These are phyloP conservation scores for Gymnorhina tibicen DNA, from an alignment of 2,113 vertebrate genomes.

Conservation along the genomic window DNA sequence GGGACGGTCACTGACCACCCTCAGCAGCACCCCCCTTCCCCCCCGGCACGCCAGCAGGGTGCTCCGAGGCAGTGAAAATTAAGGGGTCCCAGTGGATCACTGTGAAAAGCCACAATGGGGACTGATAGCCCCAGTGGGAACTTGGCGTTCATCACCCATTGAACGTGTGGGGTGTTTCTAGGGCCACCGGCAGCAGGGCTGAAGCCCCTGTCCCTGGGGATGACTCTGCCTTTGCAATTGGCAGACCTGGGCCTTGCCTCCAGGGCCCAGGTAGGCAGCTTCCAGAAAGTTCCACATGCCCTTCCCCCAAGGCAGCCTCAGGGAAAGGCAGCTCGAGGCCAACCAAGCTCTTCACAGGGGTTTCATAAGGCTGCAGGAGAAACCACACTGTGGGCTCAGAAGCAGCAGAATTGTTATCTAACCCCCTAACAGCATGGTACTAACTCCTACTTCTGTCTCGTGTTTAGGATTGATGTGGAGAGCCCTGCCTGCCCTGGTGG, in stretches of 20 bases:
- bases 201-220: neutral
- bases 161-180: accelerated
- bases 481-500: neutral
- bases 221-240: neutral
- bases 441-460: slow-evolving; percentile 29
- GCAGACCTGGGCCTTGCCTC: no score
- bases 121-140: neutral
- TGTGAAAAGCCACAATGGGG: no score
- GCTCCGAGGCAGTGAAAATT: neutral
- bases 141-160: accelerated
- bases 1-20: neutral
- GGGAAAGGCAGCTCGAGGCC: neutral
- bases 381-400: neutral
- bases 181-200: accelerated
- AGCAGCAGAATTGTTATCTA: neutral
- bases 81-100: neutral
- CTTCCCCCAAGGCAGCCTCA: neutral
- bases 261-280: accelerated
- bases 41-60: no score
- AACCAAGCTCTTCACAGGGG: neutral
- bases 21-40: neutral
- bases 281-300: neutral
- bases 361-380: slow-evolving; percentile 14
- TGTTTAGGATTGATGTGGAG: slow-evolving; percentile 5
- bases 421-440: slow-evolving; percentile 14